Conservation (phyloP, 2,797 vertebrate species). For the Hydrolagus colliei region DNA sequence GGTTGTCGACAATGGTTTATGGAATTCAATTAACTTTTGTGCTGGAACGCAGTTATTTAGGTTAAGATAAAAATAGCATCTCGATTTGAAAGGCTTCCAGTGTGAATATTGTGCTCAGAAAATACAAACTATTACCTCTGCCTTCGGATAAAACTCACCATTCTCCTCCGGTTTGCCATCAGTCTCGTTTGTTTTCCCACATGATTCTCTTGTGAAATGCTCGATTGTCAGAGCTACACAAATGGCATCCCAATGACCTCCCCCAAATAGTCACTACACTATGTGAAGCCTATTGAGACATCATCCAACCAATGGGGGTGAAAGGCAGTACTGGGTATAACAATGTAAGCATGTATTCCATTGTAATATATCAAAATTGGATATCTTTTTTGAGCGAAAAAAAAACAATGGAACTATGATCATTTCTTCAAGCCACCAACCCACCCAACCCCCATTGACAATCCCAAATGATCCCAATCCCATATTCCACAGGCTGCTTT, state of each 20-base stretch:
- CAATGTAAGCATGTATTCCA: no score
- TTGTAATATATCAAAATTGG: background rate
- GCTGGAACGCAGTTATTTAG: background rate
- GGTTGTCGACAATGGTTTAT: background rate
- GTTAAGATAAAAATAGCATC: background rate
- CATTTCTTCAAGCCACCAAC: background rate
- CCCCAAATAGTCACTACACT: no score
- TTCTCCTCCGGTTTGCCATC: background rate
- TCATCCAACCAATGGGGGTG: no score
- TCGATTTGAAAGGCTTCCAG: background rate
- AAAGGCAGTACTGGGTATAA: no score
- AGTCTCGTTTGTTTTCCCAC: background rate
- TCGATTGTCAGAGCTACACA: no score
- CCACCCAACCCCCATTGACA: no score
- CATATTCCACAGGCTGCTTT: background rate
- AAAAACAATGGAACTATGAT: background rate
- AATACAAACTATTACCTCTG: background rate
- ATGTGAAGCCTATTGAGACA: no score
- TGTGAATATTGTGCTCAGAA: background rate
- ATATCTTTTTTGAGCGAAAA: background rate
- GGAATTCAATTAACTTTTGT: background rate
- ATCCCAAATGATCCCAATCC: background rate
- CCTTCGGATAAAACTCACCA: background rate
- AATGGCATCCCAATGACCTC: no score
- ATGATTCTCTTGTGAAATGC: no score